A percentile compares a stretch with the other conserved stretches of the same genome.
phyloP scores from a whole-genome alignment of 2,113 vertebrate genomes.

The Corythornis cristatus region DNA sequence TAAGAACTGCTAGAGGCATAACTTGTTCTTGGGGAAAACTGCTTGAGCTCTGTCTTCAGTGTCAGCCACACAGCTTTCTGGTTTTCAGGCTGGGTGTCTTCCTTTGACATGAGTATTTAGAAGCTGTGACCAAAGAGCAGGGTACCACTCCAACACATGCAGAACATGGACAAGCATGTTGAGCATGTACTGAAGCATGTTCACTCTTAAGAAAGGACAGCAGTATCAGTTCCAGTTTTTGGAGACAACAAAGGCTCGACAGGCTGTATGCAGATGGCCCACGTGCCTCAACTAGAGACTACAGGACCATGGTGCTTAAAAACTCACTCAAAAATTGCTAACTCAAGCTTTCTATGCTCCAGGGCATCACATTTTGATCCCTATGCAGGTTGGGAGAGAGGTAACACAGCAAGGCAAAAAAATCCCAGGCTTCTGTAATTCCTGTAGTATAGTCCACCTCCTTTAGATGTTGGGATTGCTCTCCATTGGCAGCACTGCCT shows the following conservation, averaged over 20 bases:
- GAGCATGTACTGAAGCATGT: not conserved
- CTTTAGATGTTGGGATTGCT: not conserved
- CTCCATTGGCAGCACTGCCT: not conserved
- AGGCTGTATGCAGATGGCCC: not conserved
- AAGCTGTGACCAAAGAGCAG: not conserved
- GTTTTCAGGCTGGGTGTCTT: not conserved
- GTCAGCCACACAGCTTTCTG: not conserved
- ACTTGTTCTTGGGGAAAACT: conserved; percentile 15
- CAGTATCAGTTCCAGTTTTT: not conserved
- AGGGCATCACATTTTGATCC: not conserved
- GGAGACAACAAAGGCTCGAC: not conserved
- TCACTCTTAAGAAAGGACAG: not conserved
- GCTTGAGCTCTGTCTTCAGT: not conserved
- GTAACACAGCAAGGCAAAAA: not conserved
- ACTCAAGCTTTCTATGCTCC: not conserved
- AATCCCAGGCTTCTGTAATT: not conserved
- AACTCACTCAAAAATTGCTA: not conserved
- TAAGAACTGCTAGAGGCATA: conserved; percentile 12
- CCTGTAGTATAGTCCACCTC: not conserved
- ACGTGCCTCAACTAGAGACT: not conserved
- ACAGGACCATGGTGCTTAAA: not conserved
- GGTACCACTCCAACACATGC: not conserved
- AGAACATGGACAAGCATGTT: not conserved
- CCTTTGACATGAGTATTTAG: not conserved
- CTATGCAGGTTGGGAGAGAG: not conserved